Base-by-base conservation (phyloP, 2,113 vertebrate genomes). In the Nestor notabilis region DNA sequence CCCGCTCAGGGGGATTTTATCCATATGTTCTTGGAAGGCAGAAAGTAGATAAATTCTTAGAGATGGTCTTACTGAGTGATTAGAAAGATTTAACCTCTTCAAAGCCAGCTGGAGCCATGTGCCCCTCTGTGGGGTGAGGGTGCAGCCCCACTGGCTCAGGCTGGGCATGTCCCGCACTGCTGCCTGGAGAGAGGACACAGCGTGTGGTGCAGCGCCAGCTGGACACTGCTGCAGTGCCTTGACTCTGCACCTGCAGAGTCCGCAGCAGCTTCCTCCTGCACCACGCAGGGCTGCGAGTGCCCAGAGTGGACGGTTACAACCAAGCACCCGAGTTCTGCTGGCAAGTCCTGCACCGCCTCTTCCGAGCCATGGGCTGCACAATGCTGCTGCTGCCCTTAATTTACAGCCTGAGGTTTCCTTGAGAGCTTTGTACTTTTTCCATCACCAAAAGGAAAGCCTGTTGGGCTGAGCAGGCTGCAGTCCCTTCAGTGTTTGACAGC, bases 21-120 rank as follows among this genome's bases (percentile, higher is more conserved):
- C 97, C 97, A 96, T 96, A 97, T 97, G 97, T 96, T 97, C 96
- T 92, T 96, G 87, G 97, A 96, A 93, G 96, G 96, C 96, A 94
- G 94, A 90, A 90, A 94, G 95, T 93, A 97, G 95, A 97, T 96
- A 95, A 96, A 96, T 96, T 95, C 96, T 96, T 95, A 95, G 95
- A 94, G 91, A 92, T 90, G 85, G 93, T 93, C 91, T 96, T 96
- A 96, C 79, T 10, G 90, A 87, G 83, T 1, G 80, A 94, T 97
- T 95, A 97, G 90, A 90, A 96, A 95, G 97, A 92, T 92, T 97
- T 97, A 97, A 97, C 97, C 86, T 91, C 70, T 95, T 92, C 94
- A 79, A 74, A 78, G 28, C 77, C 91, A 91, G 65, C 18, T 1
- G 2, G 41, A 90, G 60, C 25, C 0, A 0, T 0, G 0, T 37